These are phyloP conservation scores for Epinephelus fuscoguttatus DNA, from an alignment of 2,113 vertebrate genomes.

Conservation along the genomic window DNA sequence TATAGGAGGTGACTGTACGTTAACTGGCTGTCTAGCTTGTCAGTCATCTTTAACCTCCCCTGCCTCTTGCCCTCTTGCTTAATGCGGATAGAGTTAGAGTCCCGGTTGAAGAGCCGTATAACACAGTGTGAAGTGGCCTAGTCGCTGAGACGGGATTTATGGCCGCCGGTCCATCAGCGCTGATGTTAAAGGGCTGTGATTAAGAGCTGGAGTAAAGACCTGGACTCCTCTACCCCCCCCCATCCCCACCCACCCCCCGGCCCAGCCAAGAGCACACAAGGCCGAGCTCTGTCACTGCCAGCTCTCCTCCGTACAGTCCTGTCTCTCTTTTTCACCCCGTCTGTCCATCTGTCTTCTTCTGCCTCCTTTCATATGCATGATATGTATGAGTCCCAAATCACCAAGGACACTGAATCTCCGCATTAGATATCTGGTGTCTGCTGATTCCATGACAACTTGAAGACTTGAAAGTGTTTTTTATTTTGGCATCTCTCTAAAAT, in stretches of 20 bases:
- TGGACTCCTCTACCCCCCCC: constrained; percentile 48
- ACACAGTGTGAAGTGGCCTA: constrained; percentile 70
- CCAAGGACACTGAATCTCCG: constrained; percentile 37
- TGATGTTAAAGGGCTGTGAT: constrained; percentile 85
- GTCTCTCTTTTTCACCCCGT: constrained; percentile 25
- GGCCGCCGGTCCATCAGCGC: constrained; percentile 71
- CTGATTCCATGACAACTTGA: constrained; percentile 42
- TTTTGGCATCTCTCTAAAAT: constrained; percentile 40
- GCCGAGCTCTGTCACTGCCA: constrained; percentile 59
- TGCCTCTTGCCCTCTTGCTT: constrained; percentile 30
- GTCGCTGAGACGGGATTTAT: constrained; percentile 80
- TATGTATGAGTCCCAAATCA: constrained; percentile 36
- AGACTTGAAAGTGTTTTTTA: constrained; percentile 27
- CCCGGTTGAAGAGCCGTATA: constrained; percentile 67
- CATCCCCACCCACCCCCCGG: constrained; percentile 4
- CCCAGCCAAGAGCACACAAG: constrained; percentile 70
- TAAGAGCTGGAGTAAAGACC: constrained; percentile 77
- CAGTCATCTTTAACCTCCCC: constrained; percentile 56
- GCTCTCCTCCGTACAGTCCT: constrained; percentile 23
- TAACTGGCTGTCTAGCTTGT: constrained; percentile 57
- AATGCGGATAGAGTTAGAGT: constrained; percentile 71
- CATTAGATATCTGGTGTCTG: constrained; percentile 35
- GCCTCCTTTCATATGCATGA: constrained; percentile 26
- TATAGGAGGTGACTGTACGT: constrained; percentile 39
- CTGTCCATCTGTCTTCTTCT: constrained; percentile 28